Conservation (phyloP, 92 coral and sea anemone genomes). For the Actinostola sp. region DNA sequence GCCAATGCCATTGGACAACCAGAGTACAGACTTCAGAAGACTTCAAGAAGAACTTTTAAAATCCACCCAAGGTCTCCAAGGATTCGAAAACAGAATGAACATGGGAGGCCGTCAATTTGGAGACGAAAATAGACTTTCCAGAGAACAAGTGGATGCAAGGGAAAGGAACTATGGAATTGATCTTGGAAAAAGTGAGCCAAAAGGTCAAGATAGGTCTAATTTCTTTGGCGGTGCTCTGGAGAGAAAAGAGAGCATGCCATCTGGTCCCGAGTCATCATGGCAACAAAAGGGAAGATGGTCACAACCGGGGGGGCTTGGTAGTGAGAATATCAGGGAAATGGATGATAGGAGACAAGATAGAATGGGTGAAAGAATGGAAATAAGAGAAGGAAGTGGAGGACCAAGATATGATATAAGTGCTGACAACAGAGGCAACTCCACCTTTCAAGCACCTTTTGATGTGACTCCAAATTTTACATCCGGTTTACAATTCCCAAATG, state of each 20-base stretch:
- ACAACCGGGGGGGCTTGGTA: background rate
- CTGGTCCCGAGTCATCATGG: background rate
- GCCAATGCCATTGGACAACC: conserved; percentile 7
- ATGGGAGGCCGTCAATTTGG: too few species aligned
- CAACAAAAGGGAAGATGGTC: conserved; percentile 1
- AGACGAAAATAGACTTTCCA: conserved; percentile 10
- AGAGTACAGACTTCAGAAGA: conserved; percentile 13
- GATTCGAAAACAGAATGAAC: conserved; percentile 5
- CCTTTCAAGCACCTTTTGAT: background rate
- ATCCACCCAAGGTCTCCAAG: background rate
- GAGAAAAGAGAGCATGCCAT: conserved; percentile 1
- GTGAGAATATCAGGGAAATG: background rate
- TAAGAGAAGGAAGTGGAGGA: conserved; percentile 12
- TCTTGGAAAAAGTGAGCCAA: background rate
- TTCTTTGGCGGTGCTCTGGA: conserved; percentile 43
- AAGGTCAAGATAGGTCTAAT: conserved; percentile 13
- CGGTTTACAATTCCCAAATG: conserved; percentile 1
- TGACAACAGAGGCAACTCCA: background rate
- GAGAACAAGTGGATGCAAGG: conserved; percentile 2
- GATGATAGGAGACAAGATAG: conserved; percentile 19
- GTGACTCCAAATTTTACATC: background rate
- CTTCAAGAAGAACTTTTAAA: conserved; percentile 23
- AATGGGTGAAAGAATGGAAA: conserved; percentile 12
- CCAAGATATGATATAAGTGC: background rate
- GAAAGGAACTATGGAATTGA: conserved; percentile 1